Percentiles rank a stretch among this genome's conserved stretches.
Conservation (phyloP, 2,113 vertebrate species). For the Pituophis catenifer region DNA sequence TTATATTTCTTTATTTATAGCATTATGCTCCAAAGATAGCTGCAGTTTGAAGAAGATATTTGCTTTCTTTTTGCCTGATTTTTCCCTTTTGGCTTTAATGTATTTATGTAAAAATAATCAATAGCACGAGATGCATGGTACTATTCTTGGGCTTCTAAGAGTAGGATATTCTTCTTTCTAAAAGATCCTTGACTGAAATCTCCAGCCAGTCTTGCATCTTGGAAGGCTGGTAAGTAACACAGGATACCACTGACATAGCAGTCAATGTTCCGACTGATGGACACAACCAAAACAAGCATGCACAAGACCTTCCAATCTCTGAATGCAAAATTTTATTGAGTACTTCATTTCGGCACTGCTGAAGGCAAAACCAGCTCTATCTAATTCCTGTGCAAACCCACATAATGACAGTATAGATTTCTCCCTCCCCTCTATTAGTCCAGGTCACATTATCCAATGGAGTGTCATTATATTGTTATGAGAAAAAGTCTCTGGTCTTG, state of each 20-base stretch:
- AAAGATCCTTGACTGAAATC: neutral
- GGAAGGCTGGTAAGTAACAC: neutral
- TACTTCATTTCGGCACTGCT: no score
- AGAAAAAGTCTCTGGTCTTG: no score
- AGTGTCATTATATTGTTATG: no score
- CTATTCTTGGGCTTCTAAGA: neutral
- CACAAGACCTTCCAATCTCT: no score
- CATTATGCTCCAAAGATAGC: neutral
- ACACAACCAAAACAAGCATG: no score
- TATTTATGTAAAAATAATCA: neutral
- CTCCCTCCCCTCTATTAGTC: no score
- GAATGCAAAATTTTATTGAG: no score
- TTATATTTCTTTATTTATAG: slow-evolving; percentile 5
- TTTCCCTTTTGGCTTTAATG: neutral
- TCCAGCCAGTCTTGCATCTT: neutral
- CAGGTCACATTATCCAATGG: no score
- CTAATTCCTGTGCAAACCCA: no score
- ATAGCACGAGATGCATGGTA: neutral
- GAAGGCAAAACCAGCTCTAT: no score
- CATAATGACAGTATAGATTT: no score
- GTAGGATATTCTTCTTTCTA: neutral
- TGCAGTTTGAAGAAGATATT: neutral
- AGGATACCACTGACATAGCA: neutral
- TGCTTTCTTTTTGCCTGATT: neutral
- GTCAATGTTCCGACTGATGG: no score